Evolutionary conservation across 1,140 invertebrate species (phyloP), one percentile per base, ranked within the genome.

Genomic region (Zelostemma sp.): DNA sequence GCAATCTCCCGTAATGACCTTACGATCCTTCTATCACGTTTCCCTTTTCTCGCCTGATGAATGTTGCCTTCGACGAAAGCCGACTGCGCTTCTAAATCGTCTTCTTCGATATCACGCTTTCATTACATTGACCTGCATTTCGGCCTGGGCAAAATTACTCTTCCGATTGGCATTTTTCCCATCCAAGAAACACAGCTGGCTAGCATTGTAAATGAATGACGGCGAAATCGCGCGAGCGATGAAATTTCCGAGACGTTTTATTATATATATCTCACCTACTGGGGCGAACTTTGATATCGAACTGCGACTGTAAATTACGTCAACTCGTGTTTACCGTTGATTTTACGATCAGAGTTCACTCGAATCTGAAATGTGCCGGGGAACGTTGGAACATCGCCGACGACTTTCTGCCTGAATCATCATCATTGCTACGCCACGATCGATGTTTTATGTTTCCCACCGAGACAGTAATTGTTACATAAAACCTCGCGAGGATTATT

Each of bases 321-420:
- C 31, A 41, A 33, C 14, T 17, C 35, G 21, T 53, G 50, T 53
- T 53, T 53, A 53, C 35, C 31, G 50, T 16, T 33, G 33, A 41
- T 53, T 53, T 53, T 53, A 53, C 16, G 50, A 53, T 53, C 50
- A 53, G 35, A 53, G 50, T 53, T 53, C 50, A 53, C 11, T 53
- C 8, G 50, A 41, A 53, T 53, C 35, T 53, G 25, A 38, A 18
- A 35, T 50, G 19, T 33, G 35, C 25, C 11, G 35, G 31, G 19
- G 28, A 25, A 47, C 12, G n/a, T 40, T 12, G 16, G 45, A 21
- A 18, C 11, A 19, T 19, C 18, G 45, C 18, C 21, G 45, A 18
- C 33, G 18, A 51, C 33, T 51, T 51, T 38, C 49, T 38, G 49
- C 6, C 12, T 18, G 49, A 51, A 35, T 38, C 28, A 38, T 38